Evolutionary conservation across 2,113 vertebrate species (phyloP), one percentile per base, ranked within the genome.

Genomic region (Thalassoma bifasciatum): DNA sequence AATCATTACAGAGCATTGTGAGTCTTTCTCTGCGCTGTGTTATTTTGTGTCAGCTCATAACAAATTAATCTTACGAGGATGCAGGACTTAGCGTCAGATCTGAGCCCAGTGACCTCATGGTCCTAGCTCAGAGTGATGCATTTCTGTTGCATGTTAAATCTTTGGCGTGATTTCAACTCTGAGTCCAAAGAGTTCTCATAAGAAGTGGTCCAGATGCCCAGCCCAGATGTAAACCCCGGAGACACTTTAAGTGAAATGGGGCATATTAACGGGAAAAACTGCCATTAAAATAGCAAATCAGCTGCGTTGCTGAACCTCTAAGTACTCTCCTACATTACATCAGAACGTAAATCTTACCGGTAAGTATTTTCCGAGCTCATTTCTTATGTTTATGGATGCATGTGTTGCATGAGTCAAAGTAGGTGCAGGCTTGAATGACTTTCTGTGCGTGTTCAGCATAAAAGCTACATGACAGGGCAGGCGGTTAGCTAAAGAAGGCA

Each of bases 91-190:
- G 42, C n/a, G n/a, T n/a, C n/a, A n/a, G n/a, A 77, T 67, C 5
- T 61, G 12, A 73, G 21, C 66, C 74, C 16, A 59, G 38, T 0
- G 2, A 71, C 58, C 6, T 30, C 9, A 82, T 42, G 52, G 1
- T 57, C 7, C 16, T 19, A 14, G n/a, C 58, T 60, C 14, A 54
- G 46, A 67, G 44, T 77, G 51, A 83, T 66, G 30, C 26, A 56
- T 64, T 67, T n/a, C 81, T 72, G 53, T 63, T 72, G 54, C n/a
- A 13, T 73, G 44, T 68, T 77, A 61, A 61, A 83, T 83, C 72
- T 83, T 51, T 44, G 46, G 13, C 17, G n/a, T 49, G 34, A 79
- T 47, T 2, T 68, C 72, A 46, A 47, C 10, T 58, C 19, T 21
- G 34, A 66, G 54, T 14, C 70, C 23, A 54, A 65, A 23, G 69